Evolutionary conservation across 1,140 invertebrate species (phyloP).

Genomic region (Antheraea pernyi): DNA sequence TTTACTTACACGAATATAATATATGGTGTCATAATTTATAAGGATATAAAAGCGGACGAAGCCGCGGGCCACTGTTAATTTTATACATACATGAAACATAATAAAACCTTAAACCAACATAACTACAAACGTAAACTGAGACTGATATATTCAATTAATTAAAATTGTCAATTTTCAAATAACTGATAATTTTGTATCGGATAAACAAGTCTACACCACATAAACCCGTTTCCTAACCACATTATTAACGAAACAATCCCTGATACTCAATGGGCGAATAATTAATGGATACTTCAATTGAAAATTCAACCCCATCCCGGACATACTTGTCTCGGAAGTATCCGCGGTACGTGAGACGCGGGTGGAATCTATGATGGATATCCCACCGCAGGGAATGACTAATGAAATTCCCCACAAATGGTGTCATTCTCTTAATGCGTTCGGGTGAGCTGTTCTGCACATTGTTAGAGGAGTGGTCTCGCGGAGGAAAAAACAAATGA

Average conservation of each 20-base stretch:
- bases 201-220: not conserved
- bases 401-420: constrained; percentile 40
- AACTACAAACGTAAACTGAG: no score
- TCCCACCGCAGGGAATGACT: constrained; percentile 31
- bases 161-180: no score
- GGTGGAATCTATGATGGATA: constrained; percentile 38
- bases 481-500: constrained; percentile 23
- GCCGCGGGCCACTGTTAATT: no score
- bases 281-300: constrained; percentile 34
- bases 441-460: constrained; percentile 21
- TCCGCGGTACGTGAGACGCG: constrained; percentile 32
- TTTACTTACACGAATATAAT: no score
- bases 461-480: constrained; percentile 12
- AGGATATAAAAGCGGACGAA: no score
- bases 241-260: constrained; percentile 24
- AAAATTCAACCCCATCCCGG: constrained; percentile 32
- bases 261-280: constrained; percentile 23
- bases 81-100: no score
- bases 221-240: not conserved
- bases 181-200: no score
- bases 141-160: no score
- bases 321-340: constrained; percentile 29
- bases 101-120: no score
- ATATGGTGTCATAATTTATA: no score
- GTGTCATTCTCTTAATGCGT: constrained; percentile 31